Evolutionary conservation across 1,140 invertebrate genomes (phyloP).

Genomic region (Lepidurus arcticus): DNA sequence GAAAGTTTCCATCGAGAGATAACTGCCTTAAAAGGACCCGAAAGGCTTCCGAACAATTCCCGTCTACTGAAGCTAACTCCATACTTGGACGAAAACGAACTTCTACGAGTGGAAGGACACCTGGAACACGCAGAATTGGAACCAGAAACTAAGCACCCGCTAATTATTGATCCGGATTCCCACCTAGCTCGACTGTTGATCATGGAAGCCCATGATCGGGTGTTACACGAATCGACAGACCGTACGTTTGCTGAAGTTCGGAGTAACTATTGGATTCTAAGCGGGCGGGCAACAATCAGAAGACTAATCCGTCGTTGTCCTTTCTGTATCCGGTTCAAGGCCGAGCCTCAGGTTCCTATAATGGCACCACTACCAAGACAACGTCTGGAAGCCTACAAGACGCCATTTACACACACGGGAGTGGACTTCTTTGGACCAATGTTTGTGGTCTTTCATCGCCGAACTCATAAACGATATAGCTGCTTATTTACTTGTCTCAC

Average conservation of each 20-base stretch:
- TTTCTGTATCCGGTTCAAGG: not conserved
- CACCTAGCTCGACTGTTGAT: too few relatives aligned
- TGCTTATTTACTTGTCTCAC: conserved; percentile 25
- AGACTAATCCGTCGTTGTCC: not conserved
- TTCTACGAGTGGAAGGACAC: too few relatives aligned
- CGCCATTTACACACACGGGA: conserved; percentile 30
- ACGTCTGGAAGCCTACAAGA: not conserved
- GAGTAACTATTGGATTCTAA: not conserved
- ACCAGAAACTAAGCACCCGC: too few relatives aligned
- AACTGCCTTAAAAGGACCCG: too few relatives aligned
- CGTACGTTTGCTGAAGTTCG: not conserved
- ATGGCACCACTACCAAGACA: conserved; percentile 28
- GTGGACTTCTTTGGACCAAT: conserved; percentile 34
- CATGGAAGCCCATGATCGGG: not conserved
- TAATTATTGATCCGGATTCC: not conserved
- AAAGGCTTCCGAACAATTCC: too few relatives aligned
- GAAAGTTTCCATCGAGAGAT: too few relatives aligned
- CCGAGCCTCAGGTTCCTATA: not conserved
- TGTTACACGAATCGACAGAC: not conserved
- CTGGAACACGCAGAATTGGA: too few relatives aligned
- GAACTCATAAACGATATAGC: conserved; percentile 26
- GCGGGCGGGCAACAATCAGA: not conserved
- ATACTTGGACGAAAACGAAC: too few relatives aligned
- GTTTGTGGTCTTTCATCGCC: conserved; percentile 22
- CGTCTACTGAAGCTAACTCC: too few relatives aligned